phyloP scores from a whole-genome alignment of 2,113 vertebrate genomes.

The Thunnus thynnus region DNA sequence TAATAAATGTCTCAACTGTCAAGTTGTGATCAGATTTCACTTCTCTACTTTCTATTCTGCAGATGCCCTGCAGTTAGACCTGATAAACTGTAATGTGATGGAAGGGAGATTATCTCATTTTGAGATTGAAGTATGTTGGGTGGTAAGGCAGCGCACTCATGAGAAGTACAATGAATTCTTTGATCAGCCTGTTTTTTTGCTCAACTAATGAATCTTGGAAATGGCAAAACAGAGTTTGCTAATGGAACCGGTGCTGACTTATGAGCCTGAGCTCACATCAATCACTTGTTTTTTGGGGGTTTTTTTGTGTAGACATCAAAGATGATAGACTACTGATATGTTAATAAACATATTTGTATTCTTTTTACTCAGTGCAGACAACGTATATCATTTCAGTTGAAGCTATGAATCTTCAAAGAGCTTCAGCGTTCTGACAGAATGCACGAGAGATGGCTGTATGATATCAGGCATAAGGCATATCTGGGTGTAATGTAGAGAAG shows the following conservation, averaged over 20 bases:
- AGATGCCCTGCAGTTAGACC: too few relatives aligned
- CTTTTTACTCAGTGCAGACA: neutral
- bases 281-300: neutral
- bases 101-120: too few relatives aligned
- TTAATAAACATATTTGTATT: neutral
- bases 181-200: too few relatives aligned
- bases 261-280: neutral
- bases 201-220: too few relatives aligned
- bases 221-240: neutral
- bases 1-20: too few relatives aligned
- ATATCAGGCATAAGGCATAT: neutral
- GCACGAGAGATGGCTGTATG: conserved; percentile 15
- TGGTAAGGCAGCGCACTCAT: too few relatives aligned
- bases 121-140: too few relatives aligned
- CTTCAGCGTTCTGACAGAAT: neutral
- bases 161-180: too few relatives aligned
- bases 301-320: neutral
- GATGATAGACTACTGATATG: neutral
- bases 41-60: too few relatives aligned
- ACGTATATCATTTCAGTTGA: neutral
- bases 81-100: too few relatives aligned
- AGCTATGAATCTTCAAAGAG: neutral
- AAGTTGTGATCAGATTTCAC: too few relatives aligned
- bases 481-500: neutral
- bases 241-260: too few relatives aligned